Evolutionary conservation across 2,113 vertebrate species (phyloP), one percentile per base, ranked within the genome.

Genomic region (Nannospalax galili): DNA sequence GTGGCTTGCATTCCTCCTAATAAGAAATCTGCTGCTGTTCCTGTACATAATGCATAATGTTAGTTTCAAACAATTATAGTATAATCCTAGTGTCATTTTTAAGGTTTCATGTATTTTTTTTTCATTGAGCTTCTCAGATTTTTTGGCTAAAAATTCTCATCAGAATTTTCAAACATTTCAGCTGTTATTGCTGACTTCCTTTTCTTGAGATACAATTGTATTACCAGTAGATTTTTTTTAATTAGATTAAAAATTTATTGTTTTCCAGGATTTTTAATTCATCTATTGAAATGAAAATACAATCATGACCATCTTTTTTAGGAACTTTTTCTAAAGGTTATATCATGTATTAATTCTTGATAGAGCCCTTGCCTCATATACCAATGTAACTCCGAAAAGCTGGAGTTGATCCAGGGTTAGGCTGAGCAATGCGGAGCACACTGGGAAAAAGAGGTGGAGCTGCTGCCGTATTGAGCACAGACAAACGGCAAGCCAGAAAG

Each of bases 141-240:
- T 90, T 5, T 40, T 81, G 32, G 11, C 81, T 88, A 90, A 74
- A 86, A 82, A 65, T 90, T 89, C 30, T 72, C n/a, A 86, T 32
- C 40, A 93, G 65, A 84, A 89, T 80, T 88, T 64, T 22, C 7
- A 28, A 81, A 77, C 12, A 40, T 45, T 65, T 48, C 75, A 32
- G 37, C 19, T n/a, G n/a, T n/a, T 19, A 40, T 81, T 87, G 65
- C 37, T 70, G 8, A 48, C 24, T 72, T 7, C 42, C 20, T 64
- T 65, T 7, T 60, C 90, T 70, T 77, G 60, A 88, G 35, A 89
- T 58, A 64, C 14, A 69, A 12, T 35, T 56, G 14, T 3, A 72
- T 15, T 30, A 42, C 26, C 28, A 42, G 11, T 65, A 15, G 32
- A 56, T 16, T 37, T n/a, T 20, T 58, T 40, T 7, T 20, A 58